Evolutionary conservation across 2,888 invertebrate species (phyloP), one percentile per base, ranked within the genome.

Genomic region (Epirrhoe tristata): DNA sequence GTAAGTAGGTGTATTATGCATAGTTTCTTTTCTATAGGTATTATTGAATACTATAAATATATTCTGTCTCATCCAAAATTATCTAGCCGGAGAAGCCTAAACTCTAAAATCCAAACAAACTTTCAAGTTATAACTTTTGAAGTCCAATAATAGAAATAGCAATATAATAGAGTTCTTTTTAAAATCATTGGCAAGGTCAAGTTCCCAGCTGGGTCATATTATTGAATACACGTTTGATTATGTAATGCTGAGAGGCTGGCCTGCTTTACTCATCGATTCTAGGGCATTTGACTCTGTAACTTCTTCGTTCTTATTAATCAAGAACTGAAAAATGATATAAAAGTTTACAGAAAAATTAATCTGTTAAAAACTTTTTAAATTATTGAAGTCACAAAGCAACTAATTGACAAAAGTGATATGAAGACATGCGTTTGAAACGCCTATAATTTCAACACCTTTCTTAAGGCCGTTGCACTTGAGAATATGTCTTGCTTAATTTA

Each of bases 111-210:
- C 14, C 5, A 12, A n/a, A 46, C 14, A 14, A 14, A 4, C n/a
- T 14, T 46, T 2, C 0, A 0, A 14, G 4, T 46, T 46, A 3
- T 14, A n/a, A n/a, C 6, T 14, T 46, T 46, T n/a, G 12, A 12
- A 48, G 48, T 16, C 48, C 16, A n/a, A n/a, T 16, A 55, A 54
- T 51, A 32, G 16, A 56, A 14, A 12, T 24, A 24, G 6, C n/a
- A 12, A n/a, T 10, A 55, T 17, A 54, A 55, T 39, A 39, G 39
- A 39, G 12, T 57, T 16, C 16, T 59, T 43, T 64, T 70, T 34
- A 54, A 62, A 62, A 74, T 77, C 71, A 64, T 64, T 76, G 72
- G 75, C 88, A 89, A 90, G 90, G 89, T 89, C 89, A 89, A 89
- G 86, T 81, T 85, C 82, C 74, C 75, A 74, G 74, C 77, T 77